Evolutionary conservation across 2,797 vertebrate genomes (phyloP).

Genomic region (Alectoris magna): DNA sequence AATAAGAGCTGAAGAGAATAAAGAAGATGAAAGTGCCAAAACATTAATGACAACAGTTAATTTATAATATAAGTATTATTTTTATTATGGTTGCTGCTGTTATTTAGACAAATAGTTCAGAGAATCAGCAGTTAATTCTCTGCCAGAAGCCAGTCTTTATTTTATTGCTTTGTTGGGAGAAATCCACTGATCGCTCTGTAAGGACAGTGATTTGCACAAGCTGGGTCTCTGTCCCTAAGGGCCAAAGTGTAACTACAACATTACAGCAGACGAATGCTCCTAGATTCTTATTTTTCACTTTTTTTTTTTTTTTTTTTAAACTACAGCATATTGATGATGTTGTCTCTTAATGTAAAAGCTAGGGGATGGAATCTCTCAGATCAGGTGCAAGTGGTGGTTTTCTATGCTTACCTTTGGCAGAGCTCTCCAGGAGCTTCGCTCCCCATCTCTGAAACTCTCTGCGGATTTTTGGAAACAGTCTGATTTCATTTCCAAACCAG

Average conservation of each 20-base stretch:
- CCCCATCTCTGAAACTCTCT: conserved; percentile 57
- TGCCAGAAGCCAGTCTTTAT: background rate
- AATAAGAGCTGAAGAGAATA: background rate
- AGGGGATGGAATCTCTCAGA: background rate
- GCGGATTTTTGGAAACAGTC: conserved; percentile 70
- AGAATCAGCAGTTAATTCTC: background rate
- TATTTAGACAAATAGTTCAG: background rate
- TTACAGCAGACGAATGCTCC: background rate
- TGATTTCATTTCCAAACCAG: background rate
- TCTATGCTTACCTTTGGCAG: conserved; percentile 38
- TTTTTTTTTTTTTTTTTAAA: background rate
- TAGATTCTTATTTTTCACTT: background rate
- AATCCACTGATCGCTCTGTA: background rate
- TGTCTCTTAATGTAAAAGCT: background rate
- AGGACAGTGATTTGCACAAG: background rate
- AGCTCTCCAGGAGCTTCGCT: accelerated
- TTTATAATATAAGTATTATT: background rate
- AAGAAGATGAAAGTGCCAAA: background rate
- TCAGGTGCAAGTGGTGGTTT: background rate
- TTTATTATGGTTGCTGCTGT: background rate
- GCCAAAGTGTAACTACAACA: background rate
- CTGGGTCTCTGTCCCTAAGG: background rate
- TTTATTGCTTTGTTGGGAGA: background rate
- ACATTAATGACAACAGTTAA: background rate
- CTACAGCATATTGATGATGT: background rate